Conservation (phyloP, 2,113 vertebrate genomes). For the Sprattus sprattus region DNA sequence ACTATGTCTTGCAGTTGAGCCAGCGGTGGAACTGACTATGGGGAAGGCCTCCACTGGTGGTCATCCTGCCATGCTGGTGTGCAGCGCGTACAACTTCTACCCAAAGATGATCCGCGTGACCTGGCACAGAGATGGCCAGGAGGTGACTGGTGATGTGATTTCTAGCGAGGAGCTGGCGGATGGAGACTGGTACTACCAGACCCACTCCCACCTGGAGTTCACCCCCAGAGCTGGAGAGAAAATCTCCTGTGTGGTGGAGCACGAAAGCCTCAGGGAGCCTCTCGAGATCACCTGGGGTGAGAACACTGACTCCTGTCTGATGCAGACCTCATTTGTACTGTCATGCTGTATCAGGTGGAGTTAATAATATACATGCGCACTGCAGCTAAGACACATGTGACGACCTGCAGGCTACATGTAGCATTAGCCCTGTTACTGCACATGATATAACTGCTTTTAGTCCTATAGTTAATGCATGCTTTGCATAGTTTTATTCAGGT, state of each 20-base stretch:
- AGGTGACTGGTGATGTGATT: constrained; percentile 20
- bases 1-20: constrained; percentile 40
- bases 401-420: background rate
- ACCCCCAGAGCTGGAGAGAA: constrained; percentile 55
- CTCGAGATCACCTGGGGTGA: constrained; percentile 46
- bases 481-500: background rate
- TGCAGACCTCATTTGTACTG: background rate
- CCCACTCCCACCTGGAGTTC: constrained; percentile 58
- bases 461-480: background rate
- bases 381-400: background rate
- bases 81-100: constrained; percentile 54
- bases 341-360: too few species aligned
- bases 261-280: constrained; percentile 41
- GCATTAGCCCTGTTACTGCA: background rate
- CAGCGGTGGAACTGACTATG: constrained; percentile 31
- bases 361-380: too few species aligned
- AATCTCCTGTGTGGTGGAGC: constrained; percentile 55
- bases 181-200: constrained; percentile 61
- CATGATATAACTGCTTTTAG: background rate
- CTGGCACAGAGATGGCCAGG: constrained; percentile 48
- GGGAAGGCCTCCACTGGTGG: background rate
- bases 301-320: background rate
- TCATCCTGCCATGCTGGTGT: constrained; percentile 44
- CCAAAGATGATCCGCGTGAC: constrained; percentile 45
- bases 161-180: constrained; percentile 53